Base-by-base conservation (phyloP, 2,888 invertebrate genomes). In the Rhabditophanes sp. region DNA sequence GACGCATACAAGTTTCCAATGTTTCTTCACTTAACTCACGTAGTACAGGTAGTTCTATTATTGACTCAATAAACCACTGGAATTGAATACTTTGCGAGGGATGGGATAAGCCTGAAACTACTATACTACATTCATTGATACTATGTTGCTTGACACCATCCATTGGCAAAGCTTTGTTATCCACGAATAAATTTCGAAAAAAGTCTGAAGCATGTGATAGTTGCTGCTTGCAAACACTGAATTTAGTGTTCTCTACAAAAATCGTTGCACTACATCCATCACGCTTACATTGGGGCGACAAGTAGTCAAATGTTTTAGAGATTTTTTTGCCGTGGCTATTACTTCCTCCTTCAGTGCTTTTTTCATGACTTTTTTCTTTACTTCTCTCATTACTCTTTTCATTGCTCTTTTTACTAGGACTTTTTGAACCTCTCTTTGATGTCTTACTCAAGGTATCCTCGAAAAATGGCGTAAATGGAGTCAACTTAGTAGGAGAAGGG, bases 1-100 rank as follows among this genome's bases (percentile, higher is more conserved):
- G 37, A 20, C 62, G 41, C 62, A 62, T 62, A 29, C 59, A 58
- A 2, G 61, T 56, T 33, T 62, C 61, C 23, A 62, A 47, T 4
- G 49, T 50, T 25, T 62, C 56, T 29, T 61, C 61, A 58, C 34
- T 11, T 53, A 37, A 11, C 3, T 4, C 7, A 11, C 12, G 9
- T 32, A 62, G 38, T 1, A 54, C 50, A 2, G 62, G 62, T 27
- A 48, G 49, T 2, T 59, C 59, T 4, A 62, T 49, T 17, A 50
- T 46, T 5, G 50, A 47, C 31, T 62, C 62, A 4, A 62, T 39
- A 37, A 62, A 62, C 62, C 62, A 62, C 35, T 54, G 41, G 29
- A 53, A 53, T 39, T 53, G 52, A 7, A 41, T 25, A 19, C 30
- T 30, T 28, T 49, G 39, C 9, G 49, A 41, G 6, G 50, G 49